Evolutionary conservation across 2,888 invertebrate genomes (phyloP).

Genomic region (Halictus quadricinctus): DNA sequence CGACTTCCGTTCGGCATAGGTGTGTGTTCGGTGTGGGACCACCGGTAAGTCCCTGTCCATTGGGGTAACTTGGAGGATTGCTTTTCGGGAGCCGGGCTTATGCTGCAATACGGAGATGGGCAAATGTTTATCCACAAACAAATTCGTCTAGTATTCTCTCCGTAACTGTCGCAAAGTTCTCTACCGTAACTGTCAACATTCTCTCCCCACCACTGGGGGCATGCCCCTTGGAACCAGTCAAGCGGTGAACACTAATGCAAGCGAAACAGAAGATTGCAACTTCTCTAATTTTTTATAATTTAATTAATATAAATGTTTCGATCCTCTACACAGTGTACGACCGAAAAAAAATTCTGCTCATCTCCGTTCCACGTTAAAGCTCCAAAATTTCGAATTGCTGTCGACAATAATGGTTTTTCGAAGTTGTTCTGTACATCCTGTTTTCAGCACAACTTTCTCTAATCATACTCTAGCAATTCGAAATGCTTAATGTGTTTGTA

Average conservation of each 20-base stretch:
- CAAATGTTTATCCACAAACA: background rate
- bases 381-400: background rate
- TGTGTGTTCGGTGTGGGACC: conserved; percentile 62
- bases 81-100: background rate
- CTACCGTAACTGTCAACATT: too few relatives aligned
- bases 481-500: background rate
- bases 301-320: too few relatives aligned
- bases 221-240: too few relatives aligned
- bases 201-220: too few relatives aligned
- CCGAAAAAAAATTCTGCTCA: background rate
- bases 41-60: conserved; percentile 63
- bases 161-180: too few relatives aligned
- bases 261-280: too few relatives aligned
- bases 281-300: too few relatives aligned
- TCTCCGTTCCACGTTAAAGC: background rate
- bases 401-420: background rate
- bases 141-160: background rate
- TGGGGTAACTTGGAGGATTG: conserved; percentile 1
- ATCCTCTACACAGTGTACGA: background rate
- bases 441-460: background rate
- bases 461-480: background rate
- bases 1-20: conserved; percentile 31
- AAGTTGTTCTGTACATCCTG: background rate
- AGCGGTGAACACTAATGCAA: too few relatives aligned
- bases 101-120: background rate